Evolutionary conservation across 37 sponge, comb jelly and placozoan genomes (phyloP).

Genomic region (Haliclona indistincta): DNA sequence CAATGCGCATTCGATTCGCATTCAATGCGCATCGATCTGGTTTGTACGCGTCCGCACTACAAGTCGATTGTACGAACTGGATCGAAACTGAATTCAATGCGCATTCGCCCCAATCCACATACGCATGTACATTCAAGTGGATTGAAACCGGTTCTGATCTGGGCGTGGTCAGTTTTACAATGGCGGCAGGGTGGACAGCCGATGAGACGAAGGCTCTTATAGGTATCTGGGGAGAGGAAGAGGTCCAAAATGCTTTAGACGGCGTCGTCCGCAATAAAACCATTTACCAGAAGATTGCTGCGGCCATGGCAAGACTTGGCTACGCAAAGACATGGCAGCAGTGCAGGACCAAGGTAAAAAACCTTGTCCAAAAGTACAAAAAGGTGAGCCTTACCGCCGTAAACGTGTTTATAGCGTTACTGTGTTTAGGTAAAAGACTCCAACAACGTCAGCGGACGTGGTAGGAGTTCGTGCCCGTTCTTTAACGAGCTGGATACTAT

Average conservation of each 20-base stretch:
- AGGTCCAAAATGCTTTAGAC: constrained; percentile 16
- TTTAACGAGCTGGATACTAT: neutral
- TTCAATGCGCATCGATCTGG: too few species aligned
- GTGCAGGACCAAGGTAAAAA: constrained; percentile 34
- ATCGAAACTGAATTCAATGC: too few species aligned
- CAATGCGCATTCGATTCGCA: too few species aligned
- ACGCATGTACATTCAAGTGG: too few species aligned
- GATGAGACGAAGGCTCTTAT: constrained; percentile 14
- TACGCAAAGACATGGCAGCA: constrained; percentile 17
- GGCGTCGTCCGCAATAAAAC: constrained; percentile 18
- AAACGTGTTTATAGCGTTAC: neutral
- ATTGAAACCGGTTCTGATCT: too few species aligned
- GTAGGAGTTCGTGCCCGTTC: constrained; percentile 7
- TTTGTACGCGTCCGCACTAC: too few species aligned
- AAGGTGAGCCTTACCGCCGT: neutral
- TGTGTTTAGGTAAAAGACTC: neutral
- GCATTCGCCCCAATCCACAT: too few species aligned
- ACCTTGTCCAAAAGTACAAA: constrained; percentile 13
- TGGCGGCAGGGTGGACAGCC: constrained; percentile 21
- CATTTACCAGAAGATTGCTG: constrained; percentile 10
- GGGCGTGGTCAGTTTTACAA: too few species aligned
- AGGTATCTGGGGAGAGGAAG: constrained; percentile 15
- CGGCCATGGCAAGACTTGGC: neutral
- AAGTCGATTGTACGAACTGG: too few species aligned
- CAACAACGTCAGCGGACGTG: constrained; percentile 1